Evolutionary conservation across 2,797 vertebrate species (phyloP).

Genomic region (Momotus momota): DNA sequence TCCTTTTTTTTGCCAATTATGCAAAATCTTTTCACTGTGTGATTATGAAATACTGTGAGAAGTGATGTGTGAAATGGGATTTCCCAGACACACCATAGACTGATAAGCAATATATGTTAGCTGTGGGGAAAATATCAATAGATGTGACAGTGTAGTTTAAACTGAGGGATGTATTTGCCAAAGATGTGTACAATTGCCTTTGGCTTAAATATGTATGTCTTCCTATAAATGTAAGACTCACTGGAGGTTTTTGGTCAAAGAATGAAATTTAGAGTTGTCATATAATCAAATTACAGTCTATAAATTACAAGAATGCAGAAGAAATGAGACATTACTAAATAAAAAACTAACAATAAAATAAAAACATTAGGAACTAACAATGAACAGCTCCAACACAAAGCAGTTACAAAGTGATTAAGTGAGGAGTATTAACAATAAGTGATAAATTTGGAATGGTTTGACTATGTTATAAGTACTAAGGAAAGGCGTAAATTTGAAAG

Average conservation of each 20-base stretch:
- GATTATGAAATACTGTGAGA: constrained; percentile 25
- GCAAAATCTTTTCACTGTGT: constrained; percentile 9
- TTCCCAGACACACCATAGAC: not conserved
- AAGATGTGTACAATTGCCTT: not conserved
- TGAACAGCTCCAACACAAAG: not conserved
- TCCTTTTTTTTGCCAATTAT: not conserved
- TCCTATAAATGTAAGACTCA: not conserved
- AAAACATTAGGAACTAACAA: not conserved
- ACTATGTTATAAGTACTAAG: not conserved
- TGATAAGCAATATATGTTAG: constrained; percentile 6
- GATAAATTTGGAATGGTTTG: not conserved
- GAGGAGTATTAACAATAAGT: not conserved
- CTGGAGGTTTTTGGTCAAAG: not conserved
- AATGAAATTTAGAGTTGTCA: not conserved
- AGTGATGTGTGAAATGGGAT: constrained; percentile 20
- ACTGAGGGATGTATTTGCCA: not conserved
- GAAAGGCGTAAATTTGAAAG: not conserved
- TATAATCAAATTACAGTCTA: not conserved
- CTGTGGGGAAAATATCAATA: not conserved
- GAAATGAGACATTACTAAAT: not conserved
- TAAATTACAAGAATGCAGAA: not conserved
- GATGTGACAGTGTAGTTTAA: not conserved
- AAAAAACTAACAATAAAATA: not conserved
- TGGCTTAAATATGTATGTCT: not conserved
- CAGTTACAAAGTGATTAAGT: not conserved